A percentile compares a stretch with the other conserved stretches of the same genome.
Conservation (phyloP, 2,888 invertebrate species). For the Tenthredo notha region DNA sequence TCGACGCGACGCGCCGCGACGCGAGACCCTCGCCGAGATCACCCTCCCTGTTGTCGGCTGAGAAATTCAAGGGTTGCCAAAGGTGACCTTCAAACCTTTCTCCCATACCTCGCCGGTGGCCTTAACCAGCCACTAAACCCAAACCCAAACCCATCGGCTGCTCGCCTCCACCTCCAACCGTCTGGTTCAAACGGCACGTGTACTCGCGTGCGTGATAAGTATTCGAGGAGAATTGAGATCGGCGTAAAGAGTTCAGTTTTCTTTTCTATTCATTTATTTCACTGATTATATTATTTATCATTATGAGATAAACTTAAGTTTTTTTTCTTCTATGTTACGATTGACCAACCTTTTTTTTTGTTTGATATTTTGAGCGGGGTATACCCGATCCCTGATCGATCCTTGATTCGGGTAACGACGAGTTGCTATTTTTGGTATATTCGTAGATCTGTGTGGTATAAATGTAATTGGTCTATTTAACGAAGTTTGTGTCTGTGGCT, state of each 20-base stretch:
- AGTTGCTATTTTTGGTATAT: background rate
- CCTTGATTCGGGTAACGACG: background rate
- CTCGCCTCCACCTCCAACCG: conserved; percentile 39
- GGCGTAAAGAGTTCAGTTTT: background rate
- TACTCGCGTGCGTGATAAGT: conserved; percentile 16
- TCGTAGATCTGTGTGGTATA: background rate
- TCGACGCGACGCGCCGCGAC: conserved; percentile 21
- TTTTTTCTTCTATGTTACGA: no score
- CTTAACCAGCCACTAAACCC: conserved; percentile 8
- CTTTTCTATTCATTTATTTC: background rate
- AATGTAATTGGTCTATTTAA: background rate
- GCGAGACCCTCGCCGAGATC: conserved; percentile 54
- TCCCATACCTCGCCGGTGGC: conserved; percentile 54
- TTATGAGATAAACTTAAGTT: background rate
- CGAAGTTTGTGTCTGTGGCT: background rate
- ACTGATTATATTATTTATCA: no score
- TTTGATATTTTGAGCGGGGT: background rate
- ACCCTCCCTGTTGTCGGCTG: background rate
- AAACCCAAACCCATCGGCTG: background rate
- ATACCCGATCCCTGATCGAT: background rate
- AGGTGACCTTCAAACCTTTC: conserved; percentile 67
- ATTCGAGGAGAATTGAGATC: background rate
- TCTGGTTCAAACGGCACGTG: conserved; percentile 27
- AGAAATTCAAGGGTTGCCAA: conserved; percentile 64
- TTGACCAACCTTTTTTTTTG: no score